phyloP scores from a whole-genome alignment of 2,113 vertebrate species.

The Calyptomena viridis region DNA sequence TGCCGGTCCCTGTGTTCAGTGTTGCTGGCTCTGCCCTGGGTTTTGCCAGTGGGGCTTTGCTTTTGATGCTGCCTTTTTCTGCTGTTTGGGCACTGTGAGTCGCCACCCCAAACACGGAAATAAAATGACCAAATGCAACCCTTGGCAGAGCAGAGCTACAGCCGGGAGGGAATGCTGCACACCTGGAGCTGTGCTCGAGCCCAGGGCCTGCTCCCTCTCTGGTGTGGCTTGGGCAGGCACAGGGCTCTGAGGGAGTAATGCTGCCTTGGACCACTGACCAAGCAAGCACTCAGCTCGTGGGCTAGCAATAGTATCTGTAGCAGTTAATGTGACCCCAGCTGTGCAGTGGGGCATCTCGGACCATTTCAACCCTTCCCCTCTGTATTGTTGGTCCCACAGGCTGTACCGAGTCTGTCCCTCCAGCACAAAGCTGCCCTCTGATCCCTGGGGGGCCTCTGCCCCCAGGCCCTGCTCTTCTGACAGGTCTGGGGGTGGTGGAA shows the following conservation, averaged over 20 bases:
- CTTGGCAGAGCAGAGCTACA: background rate
- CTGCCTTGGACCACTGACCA: background rate
- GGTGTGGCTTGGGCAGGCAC: background rate
- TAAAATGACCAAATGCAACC: constrained; percentile 63
- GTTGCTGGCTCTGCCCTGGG: background rate
- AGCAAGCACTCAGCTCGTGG: background rate
- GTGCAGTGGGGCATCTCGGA: background rate
- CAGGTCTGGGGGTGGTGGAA: background rate
- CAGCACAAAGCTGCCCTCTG: background rate
- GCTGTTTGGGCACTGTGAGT: constrained; percentile 35
- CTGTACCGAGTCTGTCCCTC: background rate
- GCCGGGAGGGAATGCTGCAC: accelerated
- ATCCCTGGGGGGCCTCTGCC: background rate
- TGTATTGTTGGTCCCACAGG: background rate
- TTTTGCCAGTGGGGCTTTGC: background rate
- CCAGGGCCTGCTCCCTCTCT: accelerated
- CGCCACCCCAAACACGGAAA: background rate
- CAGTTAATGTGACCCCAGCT: background rate
- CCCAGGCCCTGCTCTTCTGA: background rate
- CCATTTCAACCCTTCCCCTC: background rate
- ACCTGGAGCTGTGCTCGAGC: background rate
- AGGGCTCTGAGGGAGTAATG: background rate
- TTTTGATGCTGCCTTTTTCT: constrained; percentile 54
- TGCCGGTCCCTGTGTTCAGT: accelerated
- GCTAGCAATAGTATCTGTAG: constrained; percentile 54